Conservation (phyloP, 2,113 vertebrate species). For the Vicugna pacos region DNA sequence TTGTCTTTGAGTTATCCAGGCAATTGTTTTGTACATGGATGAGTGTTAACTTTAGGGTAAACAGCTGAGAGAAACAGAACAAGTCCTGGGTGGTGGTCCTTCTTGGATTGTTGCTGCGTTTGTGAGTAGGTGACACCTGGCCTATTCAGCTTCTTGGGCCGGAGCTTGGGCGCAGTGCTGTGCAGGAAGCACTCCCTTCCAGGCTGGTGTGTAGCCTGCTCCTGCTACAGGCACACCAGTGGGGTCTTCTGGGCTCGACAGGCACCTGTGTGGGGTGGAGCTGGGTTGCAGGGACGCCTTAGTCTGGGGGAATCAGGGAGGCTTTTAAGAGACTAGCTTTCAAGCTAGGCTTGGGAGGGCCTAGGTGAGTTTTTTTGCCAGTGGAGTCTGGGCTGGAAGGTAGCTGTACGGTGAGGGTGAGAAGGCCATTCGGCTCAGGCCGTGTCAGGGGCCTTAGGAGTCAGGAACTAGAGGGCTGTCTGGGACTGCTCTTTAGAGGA, state of each 20-base stretch:
- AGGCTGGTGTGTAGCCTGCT: neutral
- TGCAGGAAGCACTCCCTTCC: neutral
- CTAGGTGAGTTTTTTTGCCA: neutral
- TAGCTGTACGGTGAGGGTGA: neutral
- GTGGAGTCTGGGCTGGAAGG: neutral
- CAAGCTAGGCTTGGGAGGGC: neutral
- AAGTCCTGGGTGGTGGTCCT: neutral
- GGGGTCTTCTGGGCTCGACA: neutral
- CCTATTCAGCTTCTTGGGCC: neutral
- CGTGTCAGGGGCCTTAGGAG: neutral
- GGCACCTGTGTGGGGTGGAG: neutral
- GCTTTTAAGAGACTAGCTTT: neutral
- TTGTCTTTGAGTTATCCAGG: neutral
- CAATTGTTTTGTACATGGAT: neutral
- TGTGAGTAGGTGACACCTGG: neutral
- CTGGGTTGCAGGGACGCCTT: neutral
- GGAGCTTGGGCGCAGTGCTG: neutral
- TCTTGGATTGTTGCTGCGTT: neutral
- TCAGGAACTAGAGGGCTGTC: neutral
- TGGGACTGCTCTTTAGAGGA: neutral
- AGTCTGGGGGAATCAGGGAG: neutral
- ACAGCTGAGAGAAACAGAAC: neutral
- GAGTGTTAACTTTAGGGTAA: neutral
- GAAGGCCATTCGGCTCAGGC: neutral
- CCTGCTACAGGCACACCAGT: neutral